phyloP scores from a whole-genome alignment of 2,888 invertebrate genomes.

The Agrochola lota region DNA sequence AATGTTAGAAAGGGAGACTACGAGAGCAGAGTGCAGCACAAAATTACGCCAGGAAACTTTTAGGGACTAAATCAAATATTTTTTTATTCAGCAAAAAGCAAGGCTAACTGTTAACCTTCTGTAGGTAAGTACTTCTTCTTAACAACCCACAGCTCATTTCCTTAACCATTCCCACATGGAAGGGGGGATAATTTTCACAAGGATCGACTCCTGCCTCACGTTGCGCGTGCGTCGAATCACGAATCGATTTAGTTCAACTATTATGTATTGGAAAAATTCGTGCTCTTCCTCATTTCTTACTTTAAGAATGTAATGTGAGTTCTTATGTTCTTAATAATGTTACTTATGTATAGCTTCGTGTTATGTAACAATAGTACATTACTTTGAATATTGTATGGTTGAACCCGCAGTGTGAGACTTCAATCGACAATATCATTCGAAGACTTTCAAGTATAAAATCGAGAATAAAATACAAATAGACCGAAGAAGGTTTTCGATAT shows the following conservation, averaged over 20 bases:
- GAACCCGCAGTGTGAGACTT: not conserved
- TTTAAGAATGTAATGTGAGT: slow-evolving; percentile 41
- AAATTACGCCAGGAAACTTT: not conserved
- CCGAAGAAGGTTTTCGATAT: not conserved
- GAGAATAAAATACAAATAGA: not conserved
- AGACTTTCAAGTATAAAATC: not conserved
- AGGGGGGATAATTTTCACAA: slow-evolving; percentile 73
- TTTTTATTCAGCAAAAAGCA: not conserved
- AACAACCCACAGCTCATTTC: slow-evolving; percentile 29
- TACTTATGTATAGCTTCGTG: slow-evolving; percentile 10
- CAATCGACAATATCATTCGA: not conserved
- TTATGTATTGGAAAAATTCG: slow-evolving; percentile 57
- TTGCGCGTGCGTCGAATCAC: slow-evolving; percentile 81
- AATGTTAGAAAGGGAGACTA: not conserved
- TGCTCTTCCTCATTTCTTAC: slow-evolving; percentile 45
- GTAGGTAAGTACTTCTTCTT: not conserved
- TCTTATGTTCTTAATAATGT: slow-evolving; percentile 36
- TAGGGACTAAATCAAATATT: not conserved
- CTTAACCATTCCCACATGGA: slow-evolving; percentile 53
- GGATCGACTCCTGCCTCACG: slow-evolving; percentile 80
- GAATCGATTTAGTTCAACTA: slow-evolving; percentile 77
- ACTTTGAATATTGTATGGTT: slow-evolving; percentile 11
- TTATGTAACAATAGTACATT: slow-evolving; percentile 23
- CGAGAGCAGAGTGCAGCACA: too few relatives aligned
- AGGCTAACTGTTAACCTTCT: slow-evolving; percentile 15